Percentiles rank a stretch among this genome's conserved stretches.
Evolutionary conservation across 1,140 invertebrate species (phyloP).

Genomic region (fruit fly (Drosophila melanogaster)): DNA sequence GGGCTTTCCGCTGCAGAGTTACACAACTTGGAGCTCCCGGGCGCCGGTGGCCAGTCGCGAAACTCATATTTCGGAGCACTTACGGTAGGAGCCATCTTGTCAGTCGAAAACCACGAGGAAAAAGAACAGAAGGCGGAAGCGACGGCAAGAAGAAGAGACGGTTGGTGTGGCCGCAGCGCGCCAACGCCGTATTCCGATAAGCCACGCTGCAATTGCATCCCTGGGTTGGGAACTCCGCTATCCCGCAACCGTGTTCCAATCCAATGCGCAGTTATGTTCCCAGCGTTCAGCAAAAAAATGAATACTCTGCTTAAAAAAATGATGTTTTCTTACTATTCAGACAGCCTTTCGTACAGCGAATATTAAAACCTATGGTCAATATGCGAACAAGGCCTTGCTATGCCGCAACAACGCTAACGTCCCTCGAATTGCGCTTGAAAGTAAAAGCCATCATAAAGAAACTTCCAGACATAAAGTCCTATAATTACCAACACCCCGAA

Average conservation of each 20-base stretch:
- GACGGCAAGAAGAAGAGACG: constrained; percentile 12
- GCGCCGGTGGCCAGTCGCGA: too few relatives aligned
- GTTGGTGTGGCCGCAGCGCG: neutral
- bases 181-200: neutral
- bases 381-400: too few relatives aligned
- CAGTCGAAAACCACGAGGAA: constrained; percentile 77
- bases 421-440: constrained; percentile 42
- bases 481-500: constrained; percentile 84
- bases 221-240: neutral
- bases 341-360: too few relatives aligned
- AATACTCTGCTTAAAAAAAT: too few relatives aligned
- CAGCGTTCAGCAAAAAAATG: too few relatives aligned
- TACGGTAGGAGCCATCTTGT: constrained; percentile 84
- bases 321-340: too few relatives aligned
- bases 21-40: neutral
- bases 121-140: constrained; percentile 66
- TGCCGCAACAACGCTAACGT: neutral
- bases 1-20: neutral
- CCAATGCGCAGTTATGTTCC: neutral
- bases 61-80: constrained; percentile 34
- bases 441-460: constrained; percentile 73
- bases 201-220: neutral
- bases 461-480: constrained; percentile 84
- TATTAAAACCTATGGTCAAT: too few relatives aligned
- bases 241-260: neutral